Percentiles rank a stretch among this genome's conserved stretches.
Evolutionary conservation across 2,113 vertebrate genomes (phyloP).

Genomic region (Pionites leucogaster): DNA sequence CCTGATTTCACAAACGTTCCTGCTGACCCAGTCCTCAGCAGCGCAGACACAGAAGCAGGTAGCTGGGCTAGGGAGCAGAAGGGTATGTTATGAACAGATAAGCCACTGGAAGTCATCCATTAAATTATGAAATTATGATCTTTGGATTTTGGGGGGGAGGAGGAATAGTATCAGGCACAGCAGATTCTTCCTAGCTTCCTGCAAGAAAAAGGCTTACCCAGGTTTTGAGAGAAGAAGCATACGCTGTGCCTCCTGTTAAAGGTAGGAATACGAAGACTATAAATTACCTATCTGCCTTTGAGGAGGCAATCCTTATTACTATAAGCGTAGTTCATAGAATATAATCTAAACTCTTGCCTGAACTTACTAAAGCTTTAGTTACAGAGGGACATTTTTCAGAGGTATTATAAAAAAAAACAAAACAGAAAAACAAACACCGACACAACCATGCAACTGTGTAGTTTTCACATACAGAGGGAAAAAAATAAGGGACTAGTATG

Average conservation of each 20-base stretch:
- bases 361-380: background rate
- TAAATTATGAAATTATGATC: background rate
- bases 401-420: background rate
- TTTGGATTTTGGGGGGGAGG: background rate
- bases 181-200: background rate
- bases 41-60: rapidly evolving
- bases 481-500: background rate
- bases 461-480: background rate
- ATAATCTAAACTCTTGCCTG: background rate
- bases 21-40: background rate
- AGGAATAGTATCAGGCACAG: background rate
- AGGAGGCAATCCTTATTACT: background rate
- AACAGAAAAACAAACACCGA: background rate
- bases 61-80: background rate
- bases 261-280: background rate
- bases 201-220: background rate
- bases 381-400: background rate
- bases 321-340: background rate
- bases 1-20: background rate
- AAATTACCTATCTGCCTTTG: background rate
- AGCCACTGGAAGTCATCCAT: background rate
- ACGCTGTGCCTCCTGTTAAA: background rate
- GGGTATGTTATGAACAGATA: background rate
- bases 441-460: background rate
- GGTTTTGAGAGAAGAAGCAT: background rate